phyloP scores from a whole-genome alignment of 2,797 vertebrate species.

The Petrocephalus sullivani region DNA sequence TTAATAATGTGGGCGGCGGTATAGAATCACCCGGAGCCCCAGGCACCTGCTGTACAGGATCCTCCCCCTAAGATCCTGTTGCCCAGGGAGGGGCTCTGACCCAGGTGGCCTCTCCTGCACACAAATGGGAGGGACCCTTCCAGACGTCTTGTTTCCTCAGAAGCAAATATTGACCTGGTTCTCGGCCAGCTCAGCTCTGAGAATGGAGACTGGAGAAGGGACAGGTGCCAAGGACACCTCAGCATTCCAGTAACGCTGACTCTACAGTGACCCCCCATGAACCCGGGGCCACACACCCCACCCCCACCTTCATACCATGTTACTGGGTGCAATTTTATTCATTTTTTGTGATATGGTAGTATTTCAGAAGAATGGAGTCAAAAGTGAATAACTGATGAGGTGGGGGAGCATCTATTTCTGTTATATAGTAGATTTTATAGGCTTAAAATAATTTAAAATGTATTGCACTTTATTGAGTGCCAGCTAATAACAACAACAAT shows the following conservation, averaged over 20 bases:
- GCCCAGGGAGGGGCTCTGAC: constrained; percentile 53
- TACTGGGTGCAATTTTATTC: neutral
- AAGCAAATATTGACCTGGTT: constrained; percentile 64
- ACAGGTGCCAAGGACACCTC: constrained; percentile 56
- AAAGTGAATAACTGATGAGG: neutral
- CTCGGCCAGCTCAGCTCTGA: constrained; percentile 35
- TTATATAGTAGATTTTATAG: neutral
- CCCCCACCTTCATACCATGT: neutral
- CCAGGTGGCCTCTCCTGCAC: constrained; percentile 45
- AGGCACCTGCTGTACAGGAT: constrained; percentile 2
- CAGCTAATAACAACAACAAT: neutral
- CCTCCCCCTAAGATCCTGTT: constrained; percentile 56
- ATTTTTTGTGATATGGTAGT: neutral
- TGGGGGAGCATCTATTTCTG: neutral
- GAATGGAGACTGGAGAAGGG: neutral
- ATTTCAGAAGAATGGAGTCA: neutral
- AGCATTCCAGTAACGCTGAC: constrained; percentile 38
- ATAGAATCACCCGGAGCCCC: neutral
- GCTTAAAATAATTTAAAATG: neutral
- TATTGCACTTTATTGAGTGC: neutral
- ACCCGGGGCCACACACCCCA: neutral
- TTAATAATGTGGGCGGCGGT: neutral
- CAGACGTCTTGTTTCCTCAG: constrained; percentile 33
- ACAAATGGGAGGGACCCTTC: constrained; percentile 47
- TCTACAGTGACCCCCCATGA: neutral